These are phyloP conservation scores for Cistogaster globosa DNA, from an alignment of 2,888 invertebrate species.

Conservation along the genomic window DNA sequence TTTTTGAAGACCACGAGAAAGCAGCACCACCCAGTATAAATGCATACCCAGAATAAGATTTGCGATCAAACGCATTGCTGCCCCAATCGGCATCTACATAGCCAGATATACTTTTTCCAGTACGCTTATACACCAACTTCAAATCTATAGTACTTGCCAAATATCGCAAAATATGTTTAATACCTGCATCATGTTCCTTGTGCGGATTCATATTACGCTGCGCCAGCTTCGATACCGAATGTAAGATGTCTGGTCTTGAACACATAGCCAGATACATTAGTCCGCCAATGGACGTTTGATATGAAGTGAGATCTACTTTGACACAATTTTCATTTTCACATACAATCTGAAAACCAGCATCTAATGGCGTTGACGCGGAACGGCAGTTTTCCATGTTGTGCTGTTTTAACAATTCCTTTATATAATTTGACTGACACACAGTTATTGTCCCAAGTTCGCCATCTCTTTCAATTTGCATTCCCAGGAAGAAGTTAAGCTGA, in stretches of 20 bases:
- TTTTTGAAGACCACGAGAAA: constrained; percentile 46
- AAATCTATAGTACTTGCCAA: no score
- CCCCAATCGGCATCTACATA: constrained; percentile 62
- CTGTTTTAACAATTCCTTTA: constrained; percentile 23
- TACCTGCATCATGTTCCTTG: constrained; percentile 50
- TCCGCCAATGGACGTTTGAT: constrained; percentile 50
- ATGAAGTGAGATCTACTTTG: not conserved
- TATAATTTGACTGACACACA: constrained; percentile 22
- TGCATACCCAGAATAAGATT: constrained; percentile 56
- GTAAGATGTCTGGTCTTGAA: constrained; percentile 48
- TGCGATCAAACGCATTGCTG: constrained; percentile 40
- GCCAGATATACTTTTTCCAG: constrained; percentile 32
- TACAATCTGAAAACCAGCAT: constrained; percentile 15
- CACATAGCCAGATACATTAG: constrained; percentile 52
- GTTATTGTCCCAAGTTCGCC: constrained; percentile 21
- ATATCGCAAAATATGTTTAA: constrained; percentile 49
- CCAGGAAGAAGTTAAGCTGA: not conserved
- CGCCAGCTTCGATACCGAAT: constrained; percentile 50
- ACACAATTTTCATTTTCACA: not conserved
- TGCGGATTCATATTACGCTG: constrained; percentile 58
- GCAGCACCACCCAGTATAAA: constrained; percentile 42
- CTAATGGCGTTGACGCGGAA: constrained; percentile 7
- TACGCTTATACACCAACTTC: constrained; percentile 35
- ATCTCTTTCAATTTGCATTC: constrained; percentile 21
- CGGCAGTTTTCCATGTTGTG: constrained; percentile 28